Evolutionary conservation across 2,797 vertebrate species (phyloP).

Genomic region (Eulemur coronatus): DNA sequence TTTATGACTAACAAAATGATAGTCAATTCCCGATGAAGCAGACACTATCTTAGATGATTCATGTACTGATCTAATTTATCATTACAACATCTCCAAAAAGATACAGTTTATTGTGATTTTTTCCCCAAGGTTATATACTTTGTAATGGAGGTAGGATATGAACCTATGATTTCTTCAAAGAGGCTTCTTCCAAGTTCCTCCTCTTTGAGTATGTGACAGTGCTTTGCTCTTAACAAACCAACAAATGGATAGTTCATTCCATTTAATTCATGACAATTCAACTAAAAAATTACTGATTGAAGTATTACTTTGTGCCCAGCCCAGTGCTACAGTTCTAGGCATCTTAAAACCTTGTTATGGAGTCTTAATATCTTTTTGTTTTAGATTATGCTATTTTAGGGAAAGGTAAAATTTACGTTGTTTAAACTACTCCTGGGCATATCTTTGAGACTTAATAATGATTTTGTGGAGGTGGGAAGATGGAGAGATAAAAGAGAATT

Average conservation of each 20-base stretch:
- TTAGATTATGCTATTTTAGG: conserved; percentile 6
- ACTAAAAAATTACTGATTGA: not conserved
- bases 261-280: not conserved
- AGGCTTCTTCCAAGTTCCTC: not conserved
- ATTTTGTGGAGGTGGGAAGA: conserved; percentile 27
- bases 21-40: not conserved
- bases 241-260: not conserved
- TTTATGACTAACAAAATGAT: not conserved
- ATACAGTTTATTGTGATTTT: not conserved
- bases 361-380: not conserved
- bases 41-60: not conserved
- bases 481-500: conserved; percentile 14
- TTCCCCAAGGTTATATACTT: not conserved
- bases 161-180: not conserved
- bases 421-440: not conserved
- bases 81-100: not conserved
- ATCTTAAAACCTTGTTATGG: not conserved
- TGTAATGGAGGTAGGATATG: not conserved
- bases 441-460: conserved; percentile 22
- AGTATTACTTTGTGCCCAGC: not conserved
- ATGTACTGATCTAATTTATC: not conserved
- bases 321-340: not conserved
- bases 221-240: not conserved
- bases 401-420: not conserved
- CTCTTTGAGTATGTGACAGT: not conserved